These are phyloP conservation scores for Lasiommata megera DNA, from an alignment of 2,888 invertebrate species.

Conservation along the genomic window DNA sequence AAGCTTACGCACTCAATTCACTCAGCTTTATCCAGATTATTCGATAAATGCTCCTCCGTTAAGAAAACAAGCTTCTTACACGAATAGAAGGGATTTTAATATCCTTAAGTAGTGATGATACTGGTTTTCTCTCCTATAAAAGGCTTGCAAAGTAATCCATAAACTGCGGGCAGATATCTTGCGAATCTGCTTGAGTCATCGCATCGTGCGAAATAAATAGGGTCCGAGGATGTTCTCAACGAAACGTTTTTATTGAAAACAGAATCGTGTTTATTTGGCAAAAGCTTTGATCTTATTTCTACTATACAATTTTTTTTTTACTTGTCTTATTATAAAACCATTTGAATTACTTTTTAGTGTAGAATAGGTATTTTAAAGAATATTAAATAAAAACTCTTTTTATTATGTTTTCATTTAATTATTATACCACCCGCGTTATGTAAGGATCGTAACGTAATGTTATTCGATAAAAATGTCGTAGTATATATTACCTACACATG, in stretches of 20 bases:
- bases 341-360: no score
- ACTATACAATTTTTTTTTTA: no score
- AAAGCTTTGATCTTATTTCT: neutral
- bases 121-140: slow-evolving; percentile 70
- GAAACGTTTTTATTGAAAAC: slow-evolving; percentile 63
- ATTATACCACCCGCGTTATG: no score
- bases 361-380: no score
- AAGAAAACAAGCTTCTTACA: slow-evolving; percentile 76
- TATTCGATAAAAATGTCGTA: no score
- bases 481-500: no score
- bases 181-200: slow-evolving; percentile 79
- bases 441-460: no score
- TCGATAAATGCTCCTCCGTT: slow-evolving; percentile 60
- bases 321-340: no score
- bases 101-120: slow-evolving; percentile 80
- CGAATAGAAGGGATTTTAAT: slow-evolving; percentile 78
- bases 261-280: slow-evolving; percentile 26
- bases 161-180: slow-evolving; percentile 71
- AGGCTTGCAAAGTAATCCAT: slow-evolving; percentile 80
- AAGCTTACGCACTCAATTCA: slow-evolving; percentile 40
- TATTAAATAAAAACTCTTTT: no score
- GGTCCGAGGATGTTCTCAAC: slow-evolving; percentile 60
- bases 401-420: no score
- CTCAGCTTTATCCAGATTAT: slow-evolving; percentile 57
- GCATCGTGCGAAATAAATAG: slow-evolving; percentile 77